Percentiles rank a stretch among this genome's conserved stretches.
These are phyloP conservation scores for Sceloporus tristichus DNA, from an alignment of 2,113 vertebrate genomes.

Conservation along the genomic window DNA sequence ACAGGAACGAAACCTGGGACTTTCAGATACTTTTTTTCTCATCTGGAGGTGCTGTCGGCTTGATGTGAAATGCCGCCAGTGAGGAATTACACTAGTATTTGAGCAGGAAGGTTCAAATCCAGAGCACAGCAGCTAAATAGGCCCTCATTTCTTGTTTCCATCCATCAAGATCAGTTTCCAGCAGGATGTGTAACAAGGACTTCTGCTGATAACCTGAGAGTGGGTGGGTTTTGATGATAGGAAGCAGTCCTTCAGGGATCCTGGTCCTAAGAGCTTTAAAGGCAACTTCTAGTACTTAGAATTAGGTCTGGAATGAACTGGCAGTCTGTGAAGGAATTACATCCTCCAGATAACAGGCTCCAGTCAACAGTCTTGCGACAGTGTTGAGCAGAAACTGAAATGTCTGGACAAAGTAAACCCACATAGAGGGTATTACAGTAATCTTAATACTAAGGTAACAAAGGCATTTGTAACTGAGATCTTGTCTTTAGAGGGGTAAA, in stretches of 20 bases:
- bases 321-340: neutral
- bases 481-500: neutral
- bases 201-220: neutral
- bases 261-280: neutral
- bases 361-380: neutral
- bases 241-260: too few species aligned
- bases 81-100: neutral
- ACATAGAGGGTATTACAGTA: neutral
- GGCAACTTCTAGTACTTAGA: neutral
- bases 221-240: neutral
- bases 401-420: neutral
- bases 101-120: neutral
- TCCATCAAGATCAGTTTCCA: neutral
- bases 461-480: neutral
- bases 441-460: neutral
- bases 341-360: neutral
- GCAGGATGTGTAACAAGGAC: neutral
- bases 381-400: neutral
- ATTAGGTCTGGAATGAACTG: neutral
- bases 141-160: neutral
- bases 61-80: neutral
- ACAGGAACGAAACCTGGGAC: too few species aligned
- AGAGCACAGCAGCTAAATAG: neutral
- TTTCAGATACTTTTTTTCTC: too few species aligned
- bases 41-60: neutral